Percentiles rank a stretch among this genome's conserved stretches.
These are phyloP conservation scores for Aleiodes testaceus DNA, from an alignment of 2,888 invertebrate species.

Conservation along the genomic window DNA sequence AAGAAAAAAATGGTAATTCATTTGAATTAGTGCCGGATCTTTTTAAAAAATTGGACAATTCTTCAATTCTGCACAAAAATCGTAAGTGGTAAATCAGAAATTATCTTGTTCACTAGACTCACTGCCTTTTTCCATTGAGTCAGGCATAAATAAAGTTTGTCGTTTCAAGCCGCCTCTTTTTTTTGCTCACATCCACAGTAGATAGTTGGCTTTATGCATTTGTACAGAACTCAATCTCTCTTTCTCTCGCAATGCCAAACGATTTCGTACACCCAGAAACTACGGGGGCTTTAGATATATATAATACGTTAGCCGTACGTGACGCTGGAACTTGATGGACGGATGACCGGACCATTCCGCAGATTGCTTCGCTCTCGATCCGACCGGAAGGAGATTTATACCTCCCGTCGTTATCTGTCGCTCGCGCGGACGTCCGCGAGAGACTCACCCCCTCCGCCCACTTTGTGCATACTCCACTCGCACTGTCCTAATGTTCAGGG, in stretches of 20 bases:
- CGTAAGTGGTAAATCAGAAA: slow-evolving; percentile 71
- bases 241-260: neutral
- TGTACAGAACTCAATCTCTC: neutral
- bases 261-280: neutral
- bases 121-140: slow-evolving; percentile 71
- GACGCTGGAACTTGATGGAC: slow-evolving; percentile 69
- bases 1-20: neutral
- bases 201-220: slow-evolving; percentile 4
- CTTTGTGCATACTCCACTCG: slow-evolving; percentile 22
- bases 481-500: slow-evolving; percentile 26
- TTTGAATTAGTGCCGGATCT: neutral
- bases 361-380: slow-evolving; percentile 71
- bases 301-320: slow-evolving; percentile 51
- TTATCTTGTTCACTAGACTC: slow-evolving; percentile 69
- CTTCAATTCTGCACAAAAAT: slow-evolving; percentile 45
- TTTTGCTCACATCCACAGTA: slow-evolving; percentile 3
- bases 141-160: slow-evolving; percentile 66
- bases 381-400: slow-evolving; percentile 71
- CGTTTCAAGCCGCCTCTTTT: slow-evolving; percentile 35
- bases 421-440: slow-evolving; percentile 54
- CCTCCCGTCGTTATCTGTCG: slow-evolving; percentile 69
- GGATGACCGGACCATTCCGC: slow-evolving; percentile 71
- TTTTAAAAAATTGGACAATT: neutral
- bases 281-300: slow-evolving; percentile 12
- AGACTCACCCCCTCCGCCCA: slow-evolving; percentile 17